Evolutionary conservation across 1,140 invertebrate species (phyloP), one percentile per base, ranked within the genome.

Genomic region (Gryon sp.): DNA sequence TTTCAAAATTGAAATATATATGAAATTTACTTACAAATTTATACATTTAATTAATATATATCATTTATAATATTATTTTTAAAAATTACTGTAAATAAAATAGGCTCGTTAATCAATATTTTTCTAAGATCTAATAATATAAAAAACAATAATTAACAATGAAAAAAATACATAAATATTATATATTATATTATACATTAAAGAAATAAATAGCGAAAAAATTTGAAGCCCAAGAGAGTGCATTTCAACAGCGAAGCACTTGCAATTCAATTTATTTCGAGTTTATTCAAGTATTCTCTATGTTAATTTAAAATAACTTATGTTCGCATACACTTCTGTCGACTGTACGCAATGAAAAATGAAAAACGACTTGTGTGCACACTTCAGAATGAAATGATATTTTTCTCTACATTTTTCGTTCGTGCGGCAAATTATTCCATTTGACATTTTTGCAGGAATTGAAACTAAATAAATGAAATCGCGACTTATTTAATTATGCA

Each of bases 251-350:
- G 15, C 18, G 32, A 5, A n/a, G 48, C 15, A 16, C 50, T 73
- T 15, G 52, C 60, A 52, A 65, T 73, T 65, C 59, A 73, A 65
- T 73, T 73, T 73, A 73, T 52, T 63, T 73, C 52, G 45, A 73
- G 36, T 73, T 73, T 65, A 52, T 43, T 50, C 59, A 73, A 65
- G 28, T 57, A 73, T 63, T 57, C 60, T 65, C 65, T 73, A 73
- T 73, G 60, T 65, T 73, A 73, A 73, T 73, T 73, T 65, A 26
- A 52, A 73, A 73, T 73, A 59, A 59, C 18, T 60, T 9, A 46
- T 52, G 50, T 60, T 60, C 28, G 16, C 34, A 38, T 43, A 22
- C 22, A 45, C n/a, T 22, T 43, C 26, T 34, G 34, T 24, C 30
- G 55, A 38, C 26, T 9, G 22, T 32, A 38, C 9, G 28, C 18